These are phyloP conservation scores for Axis porcinus DNA, from an alignment of 2,113 vertebrate species.

Conservation along the genomic window DNA sequence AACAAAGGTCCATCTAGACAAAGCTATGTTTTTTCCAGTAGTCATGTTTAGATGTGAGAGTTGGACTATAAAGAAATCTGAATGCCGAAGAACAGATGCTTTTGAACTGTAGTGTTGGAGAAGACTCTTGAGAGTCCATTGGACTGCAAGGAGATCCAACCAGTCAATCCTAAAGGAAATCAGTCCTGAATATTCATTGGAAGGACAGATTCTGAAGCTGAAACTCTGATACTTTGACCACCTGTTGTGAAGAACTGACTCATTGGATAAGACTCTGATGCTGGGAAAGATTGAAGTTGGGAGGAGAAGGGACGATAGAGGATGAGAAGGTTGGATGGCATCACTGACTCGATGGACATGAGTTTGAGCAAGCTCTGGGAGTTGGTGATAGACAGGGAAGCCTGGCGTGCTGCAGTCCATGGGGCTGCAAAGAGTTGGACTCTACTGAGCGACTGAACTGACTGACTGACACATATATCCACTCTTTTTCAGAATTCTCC, in stretches of 20 bases:
- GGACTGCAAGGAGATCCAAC: not conserved
- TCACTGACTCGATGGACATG: not conserved
- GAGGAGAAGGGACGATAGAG: not conserved
- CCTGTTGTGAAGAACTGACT: not conserved
- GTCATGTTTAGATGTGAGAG: not conserved
- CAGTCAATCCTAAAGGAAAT: not conserved
- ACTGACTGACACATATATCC: not conserved
- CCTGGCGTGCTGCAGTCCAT: not conserved
- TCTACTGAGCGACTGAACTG: not conserved
- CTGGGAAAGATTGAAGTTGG: not conserved
- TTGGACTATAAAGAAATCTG: not conserved
- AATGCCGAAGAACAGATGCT: not conserved
- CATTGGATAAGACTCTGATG: not conserved
- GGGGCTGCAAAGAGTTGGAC: not conserved
- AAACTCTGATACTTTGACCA: not conserved
- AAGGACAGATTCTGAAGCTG: not conserved
- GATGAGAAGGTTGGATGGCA: not conserved
- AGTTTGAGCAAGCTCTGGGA: not conserved
- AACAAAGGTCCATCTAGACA: not conserved
- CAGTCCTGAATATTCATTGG: not conserved
- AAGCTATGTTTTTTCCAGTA: not conserved
- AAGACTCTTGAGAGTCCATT: not conserved
- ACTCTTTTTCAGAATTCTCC: not conserved
- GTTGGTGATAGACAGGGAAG: not conserved
- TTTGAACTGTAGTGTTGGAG: not conserved